phyloP scores from a whole-genome alignment of 2,888 invertebrate species.

The Clanis bilineata region DNA sequence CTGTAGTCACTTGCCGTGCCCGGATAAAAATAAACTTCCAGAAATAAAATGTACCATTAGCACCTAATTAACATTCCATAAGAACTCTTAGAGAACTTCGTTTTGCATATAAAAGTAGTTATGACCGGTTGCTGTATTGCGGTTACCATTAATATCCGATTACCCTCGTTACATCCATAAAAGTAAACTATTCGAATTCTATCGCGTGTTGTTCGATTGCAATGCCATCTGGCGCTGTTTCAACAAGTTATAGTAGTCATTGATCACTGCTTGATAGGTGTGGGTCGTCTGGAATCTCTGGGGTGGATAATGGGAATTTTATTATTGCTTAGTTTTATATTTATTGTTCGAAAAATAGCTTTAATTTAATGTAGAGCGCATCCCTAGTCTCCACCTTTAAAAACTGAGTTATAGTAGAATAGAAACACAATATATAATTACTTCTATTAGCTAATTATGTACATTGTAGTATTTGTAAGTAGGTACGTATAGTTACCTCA shows the following conservation, averaged over 20 bases:
- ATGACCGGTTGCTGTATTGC: not conserved
- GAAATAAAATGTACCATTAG: not conserved
- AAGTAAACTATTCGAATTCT: slow-evolving; percentile 38
- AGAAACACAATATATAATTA: too few species aligned
- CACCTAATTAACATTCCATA: not conserved
- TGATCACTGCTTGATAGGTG: slow-evolving; percentile 14
- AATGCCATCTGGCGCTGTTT: slow-evolving; percentile 40
- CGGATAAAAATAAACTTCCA: too few species aligned
- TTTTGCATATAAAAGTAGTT: slow-evolving; percentile 6
- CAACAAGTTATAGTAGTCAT: slow-evolving; percentile 16
- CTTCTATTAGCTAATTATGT: too few species aligned
- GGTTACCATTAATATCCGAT: slow-evolving; percentile 31
- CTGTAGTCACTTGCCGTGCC: too few species aligned
- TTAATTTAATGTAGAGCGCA: not conserved
- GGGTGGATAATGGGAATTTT: slow-evolving; percentile 21
- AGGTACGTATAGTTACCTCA: too few species aligned
- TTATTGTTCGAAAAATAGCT: slow-evolving; percentile 21
- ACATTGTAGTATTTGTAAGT: too few species aligned
- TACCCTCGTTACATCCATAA: slow-evolving; percentile 25
- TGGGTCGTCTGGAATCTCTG: slow-evolving; percentile 2
- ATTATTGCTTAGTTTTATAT: slow-evolving; percentile 24
- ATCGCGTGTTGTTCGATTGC: slow-evolving; percentile 41
- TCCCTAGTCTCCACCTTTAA: not conserved
- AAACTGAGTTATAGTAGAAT: not conserved
- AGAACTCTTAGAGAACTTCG: not conserved